Conservation (phyloP, 2,113 vertebrate genomes). For the Mustela lutreola region DNA sequence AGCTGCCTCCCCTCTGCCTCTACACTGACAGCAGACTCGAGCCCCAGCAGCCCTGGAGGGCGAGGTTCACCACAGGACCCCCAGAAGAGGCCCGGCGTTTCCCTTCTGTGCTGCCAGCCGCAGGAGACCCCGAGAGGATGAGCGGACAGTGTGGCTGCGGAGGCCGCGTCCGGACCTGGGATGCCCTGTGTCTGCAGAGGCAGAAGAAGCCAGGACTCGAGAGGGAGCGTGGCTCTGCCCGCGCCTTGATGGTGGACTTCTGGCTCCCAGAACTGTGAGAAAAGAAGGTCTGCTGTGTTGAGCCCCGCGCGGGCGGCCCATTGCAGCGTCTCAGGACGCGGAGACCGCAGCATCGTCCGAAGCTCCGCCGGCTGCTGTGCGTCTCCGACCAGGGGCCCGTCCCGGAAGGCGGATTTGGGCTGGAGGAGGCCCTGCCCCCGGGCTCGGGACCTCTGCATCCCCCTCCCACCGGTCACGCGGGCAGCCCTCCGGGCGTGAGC, state of each 20-base stretch:
- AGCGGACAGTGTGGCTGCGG: neutral
- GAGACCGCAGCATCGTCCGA: fast-evolving
- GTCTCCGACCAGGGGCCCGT: neutral
- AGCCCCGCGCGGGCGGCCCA: no score
- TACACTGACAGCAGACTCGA: neutral
- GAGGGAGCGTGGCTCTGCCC: no score
- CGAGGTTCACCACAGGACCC: no score
- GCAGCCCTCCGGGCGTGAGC: no score
- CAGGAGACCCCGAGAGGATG: neutral
- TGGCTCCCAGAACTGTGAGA: no score
- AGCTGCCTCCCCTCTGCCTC: neutral
- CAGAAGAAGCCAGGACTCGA: no score
- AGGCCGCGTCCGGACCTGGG: neutral
- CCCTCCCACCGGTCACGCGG: neutral
- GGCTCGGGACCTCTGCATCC: fast-evolving
- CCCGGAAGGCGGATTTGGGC: neutral
- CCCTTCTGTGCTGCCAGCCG: no score
- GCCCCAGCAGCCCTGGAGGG: neutral
- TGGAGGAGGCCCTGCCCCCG: neutral
- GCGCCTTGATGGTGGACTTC: neutral
- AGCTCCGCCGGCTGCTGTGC: no score
- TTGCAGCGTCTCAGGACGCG: fast-evolving
- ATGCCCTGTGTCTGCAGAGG: neutral
- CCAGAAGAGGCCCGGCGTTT: fast-evolving
- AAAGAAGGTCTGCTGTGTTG: fast-evolving